These are phyloP conservation scores for Galerucella nymphaeae DNA, from an alignment of 2,888 invertebrate species.

Conservation along the genomic window DNA sequence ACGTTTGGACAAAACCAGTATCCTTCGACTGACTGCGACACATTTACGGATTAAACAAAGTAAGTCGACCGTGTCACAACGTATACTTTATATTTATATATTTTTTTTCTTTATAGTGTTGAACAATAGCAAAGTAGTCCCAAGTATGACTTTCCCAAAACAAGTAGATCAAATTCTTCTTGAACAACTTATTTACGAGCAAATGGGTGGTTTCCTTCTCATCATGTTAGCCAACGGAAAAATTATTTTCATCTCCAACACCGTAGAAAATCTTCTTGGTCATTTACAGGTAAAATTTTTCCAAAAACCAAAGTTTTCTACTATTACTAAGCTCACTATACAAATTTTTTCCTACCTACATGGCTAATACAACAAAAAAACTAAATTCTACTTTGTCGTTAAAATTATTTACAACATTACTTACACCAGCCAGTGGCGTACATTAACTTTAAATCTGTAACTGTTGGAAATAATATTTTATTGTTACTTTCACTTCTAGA, in stretches of 20 bases:
- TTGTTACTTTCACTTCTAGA: constrained; percentile 67
- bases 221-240: constrained; percentile 84
- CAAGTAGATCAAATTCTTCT: constrained; percentile 71
- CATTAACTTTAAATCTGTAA: too few species aligned
- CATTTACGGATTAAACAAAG: constrained; percentile 83
- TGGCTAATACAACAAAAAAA: too few species aligned
- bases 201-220: constrained; percentile 83
- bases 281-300: constrained; percentile 73
- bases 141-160: constrained; percentile 66
- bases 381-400: too few species aligned
- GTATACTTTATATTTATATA: too few species aligned
- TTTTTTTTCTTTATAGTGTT: constrained; percentile 48
- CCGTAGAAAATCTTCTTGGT: constrained; percentile 86
- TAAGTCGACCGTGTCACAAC: constrained; percentile 49
- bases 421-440: too few species aligned
- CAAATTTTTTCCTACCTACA: too few species aligned
- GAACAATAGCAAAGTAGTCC: constrained; percentile 47
- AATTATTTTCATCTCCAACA: constrained; percentile 86
- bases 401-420: too few species aligned
- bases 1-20: constrained; percentile 91
- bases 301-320: too few species aligned
- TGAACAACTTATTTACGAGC: constrained; percentile 69
- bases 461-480: too few species aligned
- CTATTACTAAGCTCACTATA: too few species aligned
- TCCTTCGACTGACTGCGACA: constrained; percentile 86